Conservation (phyloP, 2,888 invertebrate species). For the Poecilus cupreus region DNA sequence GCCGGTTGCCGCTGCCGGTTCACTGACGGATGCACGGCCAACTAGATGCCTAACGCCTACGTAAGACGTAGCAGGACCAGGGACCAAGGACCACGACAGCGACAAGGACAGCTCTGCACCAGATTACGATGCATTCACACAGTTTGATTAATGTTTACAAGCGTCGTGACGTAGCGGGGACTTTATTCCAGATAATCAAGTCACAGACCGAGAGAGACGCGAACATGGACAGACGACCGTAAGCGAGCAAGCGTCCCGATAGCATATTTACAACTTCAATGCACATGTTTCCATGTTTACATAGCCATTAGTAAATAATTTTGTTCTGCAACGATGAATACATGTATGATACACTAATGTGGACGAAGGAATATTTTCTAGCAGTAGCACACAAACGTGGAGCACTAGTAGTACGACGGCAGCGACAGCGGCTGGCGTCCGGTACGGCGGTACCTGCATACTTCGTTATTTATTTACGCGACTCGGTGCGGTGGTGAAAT, state of each 20-base stretch:
- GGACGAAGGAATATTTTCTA: too few relatives aligned
- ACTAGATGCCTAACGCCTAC: background rate
- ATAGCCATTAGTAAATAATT: background rate
- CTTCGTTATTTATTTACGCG: constrained; percentile 57
- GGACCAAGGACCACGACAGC: background rate
- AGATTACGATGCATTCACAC: constrained; percentile 68
- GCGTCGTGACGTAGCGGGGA: constrained; percentile 48
- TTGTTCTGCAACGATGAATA: background rate
- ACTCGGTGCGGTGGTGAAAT: constrained; percentile 39
- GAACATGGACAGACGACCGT: constrained; percentile 30
- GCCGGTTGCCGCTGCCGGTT: background rate
- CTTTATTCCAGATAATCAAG: constrained; percentile 56
- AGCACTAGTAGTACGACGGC: background rate
- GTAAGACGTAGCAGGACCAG: constrained; percentile 3
- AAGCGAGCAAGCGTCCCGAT: background rate
- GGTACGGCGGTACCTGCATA: constrained; percentile 38
- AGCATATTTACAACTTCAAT: constrained; percentile 18
- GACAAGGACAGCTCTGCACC: constrained; percentile 53
- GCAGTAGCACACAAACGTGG: too few relatives aligned
- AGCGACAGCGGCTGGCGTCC: background rate
- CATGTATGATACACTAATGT: background rate
- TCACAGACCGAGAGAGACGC: constrained; percentile 45
- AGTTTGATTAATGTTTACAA: constrained; percentile 68
- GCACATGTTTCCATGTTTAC: background rate
- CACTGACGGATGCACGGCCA: background rate